Evolutionary conservation across 1,140 invertebrate genomes (phyloP), one percentile per base, ranked within the genome.

Genomic region (Euura saliciscinereae): DNA sequence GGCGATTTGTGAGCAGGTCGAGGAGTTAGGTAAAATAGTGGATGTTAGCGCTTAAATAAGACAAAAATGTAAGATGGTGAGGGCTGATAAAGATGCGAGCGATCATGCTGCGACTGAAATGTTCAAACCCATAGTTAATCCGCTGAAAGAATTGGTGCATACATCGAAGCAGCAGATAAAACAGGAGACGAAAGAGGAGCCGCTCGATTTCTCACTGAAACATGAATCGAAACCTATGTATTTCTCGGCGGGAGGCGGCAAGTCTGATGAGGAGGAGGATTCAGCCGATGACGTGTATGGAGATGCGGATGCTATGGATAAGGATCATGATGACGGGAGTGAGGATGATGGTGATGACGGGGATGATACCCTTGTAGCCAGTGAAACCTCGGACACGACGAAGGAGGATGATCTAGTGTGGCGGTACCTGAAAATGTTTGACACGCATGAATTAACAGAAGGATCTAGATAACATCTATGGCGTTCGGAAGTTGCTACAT

Each of bases 251-350:
- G 13, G 28, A 28, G 28, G 28, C 28, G 28, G 28, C 28, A 28
- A 28, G 28, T 28, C 28, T 28, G 28, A 28, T 10, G 59, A 64
- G 59, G 59, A 64, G 13, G 8, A 10, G 51, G 69, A 10, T 64
- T 73, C n/a, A 72, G 77, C 11, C 76, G 79, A 13, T 75, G 75
- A 13, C 51, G 13, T 5, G 73, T 74, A 28, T 75, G 74, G 68
- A 46, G 59, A 4, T 10, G 28, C 28, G 76, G 74, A 46, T 68
- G 72, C 13, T 45, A 69, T 70, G 64, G 74, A 74, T 64, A 65
- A 68, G 11, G 46, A 65, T 3, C 46, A 43, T 71, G n/a, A 42
- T 6, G 44, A 10, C 0, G 77, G 76, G 5, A 45, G 76, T 8
- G 68, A 46, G 51, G 59, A 43, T 43, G 71, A 73, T 42, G 74